These are phyloP conservation scores for Saccopteryx bilineata DNA, from an alignment of 2,113 vertebrate species.

Conservation along the genomic window DNA sequence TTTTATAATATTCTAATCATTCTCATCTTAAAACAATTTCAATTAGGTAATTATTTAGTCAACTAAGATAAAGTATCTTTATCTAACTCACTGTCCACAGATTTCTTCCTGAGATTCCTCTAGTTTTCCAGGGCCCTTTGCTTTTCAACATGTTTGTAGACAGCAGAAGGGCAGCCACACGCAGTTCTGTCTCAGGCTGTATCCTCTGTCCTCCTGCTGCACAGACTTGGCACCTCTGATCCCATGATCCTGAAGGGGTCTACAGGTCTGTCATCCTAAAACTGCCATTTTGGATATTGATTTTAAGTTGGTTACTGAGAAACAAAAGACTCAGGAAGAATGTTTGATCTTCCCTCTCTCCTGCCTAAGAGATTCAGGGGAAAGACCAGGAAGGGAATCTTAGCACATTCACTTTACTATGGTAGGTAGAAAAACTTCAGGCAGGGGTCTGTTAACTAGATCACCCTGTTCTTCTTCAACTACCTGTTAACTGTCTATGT, in stretches of 20 bases:
- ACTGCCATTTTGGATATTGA: neutral
- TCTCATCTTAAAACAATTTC: neutral
- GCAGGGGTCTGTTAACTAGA: neutral
- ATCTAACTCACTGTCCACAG: neutral
- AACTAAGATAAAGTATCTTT: neutral
- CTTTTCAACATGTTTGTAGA: accelerated
- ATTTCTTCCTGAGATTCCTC: neutral
- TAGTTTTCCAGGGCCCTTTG: accelerated
- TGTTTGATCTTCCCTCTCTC: neutral
- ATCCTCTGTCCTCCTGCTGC: accelerated
- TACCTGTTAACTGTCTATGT: neutral
- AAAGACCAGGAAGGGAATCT: neutral
- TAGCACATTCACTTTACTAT: neutral
- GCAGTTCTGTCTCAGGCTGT: no score
- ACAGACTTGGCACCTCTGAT: neutral
- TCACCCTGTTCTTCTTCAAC: neutral
- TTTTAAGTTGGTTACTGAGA: neutral
- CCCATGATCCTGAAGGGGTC: neutral
- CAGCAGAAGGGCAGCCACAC: accelerated
- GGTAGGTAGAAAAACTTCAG: neutral
- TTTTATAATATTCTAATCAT: neutral
- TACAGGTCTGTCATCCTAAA: neutral
- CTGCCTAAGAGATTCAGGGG: neutral
- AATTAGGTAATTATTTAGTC: neutral
- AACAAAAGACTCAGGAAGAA: neutral